phyloP scores from a whole-genome alignment of 2,888 invertebrate genomes.

The Craniophora ligustri region DNA sequence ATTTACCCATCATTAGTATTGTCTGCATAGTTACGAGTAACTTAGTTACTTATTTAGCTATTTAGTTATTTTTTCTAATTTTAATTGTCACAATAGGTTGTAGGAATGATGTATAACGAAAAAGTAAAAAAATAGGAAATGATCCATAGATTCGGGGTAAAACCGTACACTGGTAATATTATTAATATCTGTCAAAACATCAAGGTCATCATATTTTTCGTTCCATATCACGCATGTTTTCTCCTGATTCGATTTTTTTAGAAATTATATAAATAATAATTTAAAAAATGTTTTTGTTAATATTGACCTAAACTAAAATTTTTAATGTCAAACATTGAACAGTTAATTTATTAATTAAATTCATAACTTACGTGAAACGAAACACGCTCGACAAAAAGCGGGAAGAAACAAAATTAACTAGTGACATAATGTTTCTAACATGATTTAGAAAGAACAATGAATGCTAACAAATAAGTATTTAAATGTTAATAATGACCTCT shows the following conservation, averaged over 20 bases:
- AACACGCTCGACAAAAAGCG: not conserved
- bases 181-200: conserved; percentile 47
- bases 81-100: too few relatives aligned
- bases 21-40: too few relatives aligned
- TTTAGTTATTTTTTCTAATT: too few relatives aligned
- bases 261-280: not conserved
- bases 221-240: conserved; percentile 42
- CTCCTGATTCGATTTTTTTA: not conserved
- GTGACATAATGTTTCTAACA: too few relatives aligned
- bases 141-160: not conserved
- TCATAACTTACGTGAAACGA: not conserved
- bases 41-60: too few relatives aligned
- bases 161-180: conserved; percentile 11
- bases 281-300: too few relatives aligned
- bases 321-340: not conserved
- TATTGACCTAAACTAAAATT: not conserved
- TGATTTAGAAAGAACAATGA: too few relatives aligned
- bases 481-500: conserved; percentile 1
- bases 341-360: not conserved
- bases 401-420: not conserved
- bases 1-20: too few relatives aligned
- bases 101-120: too few relatives aligned
- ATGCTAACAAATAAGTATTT: not conserved
- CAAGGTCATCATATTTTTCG: conserved; percentile 54
- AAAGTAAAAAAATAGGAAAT: too few relatives aligned